Evolutionary conservation across 1,140 invertebrate genomes (phyloP).

Genomic region (Palaemon carinicauda): DNA sequence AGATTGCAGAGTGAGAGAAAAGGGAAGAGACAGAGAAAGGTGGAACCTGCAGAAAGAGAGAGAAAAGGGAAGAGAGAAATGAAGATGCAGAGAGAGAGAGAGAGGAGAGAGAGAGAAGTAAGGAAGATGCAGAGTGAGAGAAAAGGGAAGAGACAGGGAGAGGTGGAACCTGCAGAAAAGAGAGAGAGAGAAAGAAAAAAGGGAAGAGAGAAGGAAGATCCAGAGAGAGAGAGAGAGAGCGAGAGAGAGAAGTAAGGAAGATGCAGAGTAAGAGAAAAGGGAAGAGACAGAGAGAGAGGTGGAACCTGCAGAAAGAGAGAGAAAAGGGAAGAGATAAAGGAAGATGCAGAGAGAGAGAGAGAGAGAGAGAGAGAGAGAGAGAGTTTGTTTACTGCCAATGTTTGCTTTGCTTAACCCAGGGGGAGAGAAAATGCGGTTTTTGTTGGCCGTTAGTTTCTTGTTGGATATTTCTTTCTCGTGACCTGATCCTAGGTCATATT

Average conservation of each 20-base stretch:
- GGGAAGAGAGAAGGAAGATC: not conserved
- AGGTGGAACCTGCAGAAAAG: no score
- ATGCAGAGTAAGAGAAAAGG: not conserved
- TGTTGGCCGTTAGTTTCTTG: no score
- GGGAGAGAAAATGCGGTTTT: no score
- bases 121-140: no score
- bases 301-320: not conserved
- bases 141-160: not conserved
- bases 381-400: not conserved
- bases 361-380: constrained; percentile 11
- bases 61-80: not conserved
- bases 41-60: no score
- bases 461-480: no score
- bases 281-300: not conserved
- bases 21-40: not conserved
- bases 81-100: constrained; percentile 14
- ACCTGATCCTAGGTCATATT: no score
- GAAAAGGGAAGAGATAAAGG: not conserved
- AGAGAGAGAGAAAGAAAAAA: not conserved
- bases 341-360: not conserved
- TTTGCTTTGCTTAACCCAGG: no score
- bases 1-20: not conserved
- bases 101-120: not conserved
- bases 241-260: constrained; percentile 15
- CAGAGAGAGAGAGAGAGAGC: not conserved